phyloP scores from a whole-genome alignment of 2,888 invertebrate species.

The Cheilosia vernalis region DNA sequence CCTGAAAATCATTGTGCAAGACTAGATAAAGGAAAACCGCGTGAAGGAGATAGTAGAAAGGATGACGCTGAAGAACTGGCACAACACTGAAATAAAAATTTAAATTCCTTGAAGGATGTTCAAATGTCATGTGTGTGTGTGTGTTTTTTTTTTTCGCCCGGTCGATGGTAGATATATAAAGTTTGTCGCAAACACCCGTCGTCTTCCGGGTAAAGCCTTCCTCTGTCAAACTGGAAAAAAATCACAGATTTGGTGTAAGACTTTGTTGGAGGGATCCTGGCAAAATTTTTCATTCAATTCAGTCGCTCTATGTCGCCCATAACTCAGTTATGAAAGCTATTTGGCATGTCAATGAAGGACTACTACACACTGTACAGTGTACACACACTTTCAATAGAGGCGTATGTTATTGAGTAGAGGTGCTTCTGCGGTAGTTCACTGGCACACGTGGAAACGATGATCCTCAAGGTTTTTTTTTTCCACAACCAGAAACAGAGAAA shows the following conservation, averaged over 20 bases:
- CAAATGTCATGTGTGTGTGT: conserved; percentile 24
- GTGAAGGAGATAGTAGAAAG: background rate
- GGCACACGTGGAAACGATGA: conserved; percentile 46
- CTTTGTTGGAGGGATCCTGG: background rate
- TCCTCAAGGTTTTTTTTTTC: background rate
- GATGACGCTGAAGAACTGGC: conserved; percentile 7
- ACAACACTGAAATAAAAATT: conserved; percentile 59
- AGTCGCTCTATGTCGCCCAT: conserved; percentile 48
- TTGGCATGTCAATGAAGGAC: conserved; percentile 65
- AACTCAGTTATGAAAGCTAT: conserved; percentile 65
- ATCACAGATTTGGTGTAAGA: conserved; percentile 1
- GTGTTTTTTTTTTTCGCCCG: background rate
- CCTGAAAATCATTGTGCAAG: conserved; percentile 30
- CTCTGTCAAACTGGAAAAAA: conserved; percentile 13
- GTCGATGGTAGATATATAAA: conserved; percentile 16
- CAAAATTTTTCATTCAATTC: conserved; percentile 51
- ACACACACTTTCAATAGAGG: conserved; percentile 15
- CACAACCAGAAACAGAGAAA: background rate
- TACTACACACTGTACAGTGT: conserved; percentile 28
- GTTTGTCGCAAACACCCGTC: conserved; percentile 33
- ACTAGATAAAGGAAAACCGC: conserved; percentile 30
- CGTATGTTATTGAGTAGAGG: conserved; percentile 6
- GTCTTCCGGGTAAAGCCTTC: conserved; percentile 1
- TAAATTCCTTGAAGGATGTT: conserved; percentile 62
- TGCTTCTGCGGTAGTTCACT: conserved; percentile 24